Percentiles rank a stretch among this genome's conserved stretches.
phyloP scores from a whole-genome alignment of 2,113 vertebrate species.

The Tupaia tana region DNA sequence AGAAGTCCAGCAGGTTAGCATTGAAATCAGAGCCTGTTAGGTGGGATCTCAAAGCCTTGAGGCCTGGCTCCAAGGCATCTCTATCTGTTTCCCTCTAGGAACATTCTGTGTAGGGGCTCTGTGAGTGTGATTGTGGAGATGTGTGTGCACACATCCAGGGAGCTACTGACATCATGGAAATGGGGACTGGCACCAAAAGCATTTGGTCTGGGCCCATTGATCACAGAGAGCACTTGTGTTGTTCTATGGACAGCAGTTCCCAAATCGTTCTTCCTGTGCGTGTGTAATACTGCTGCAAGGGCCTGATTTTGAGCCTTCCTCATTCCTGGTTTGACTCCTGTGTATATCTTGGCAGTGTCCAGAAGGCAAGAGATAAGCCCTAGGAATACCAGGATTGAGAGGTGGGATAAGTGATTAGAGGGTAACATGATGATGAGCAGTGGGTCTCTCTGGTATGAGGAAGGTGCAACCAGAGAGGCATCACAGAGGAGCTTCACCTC shows the following conservation, averaged over 20 bases:
- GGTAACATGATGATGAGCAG: neutral
- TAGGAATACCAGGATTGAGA: neutral
- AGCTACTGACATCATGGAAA: neutral
- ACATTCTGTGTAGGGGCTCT: neutral
- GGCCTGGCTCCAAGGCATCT: rapidly evolving
- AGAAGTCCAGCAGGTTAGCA: neutral
- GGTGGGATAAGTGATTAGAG: neutral
- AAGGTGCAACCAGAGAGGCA: neutral
- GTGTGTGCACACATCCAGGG: neutral
- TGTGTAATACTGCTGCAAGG: neutral
- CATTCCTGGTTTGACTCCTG: rapidly evolving
- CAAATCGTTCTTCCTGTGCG: neutral
- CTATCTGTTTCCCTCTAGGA: neutral
- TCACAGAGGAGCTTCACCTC: neutral
- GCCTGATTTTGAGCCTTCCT: neutral
- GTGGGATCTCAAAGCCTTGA: neutral
- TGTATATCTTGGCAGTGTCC: neutral
- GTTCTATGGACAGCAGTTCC: neutral
- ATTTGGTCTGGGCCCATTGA: rapidly evolving
- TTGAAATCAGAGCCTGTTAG: neutral
- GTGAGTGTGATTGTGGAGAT: neutral
- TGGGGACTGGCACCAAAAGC: neutral
- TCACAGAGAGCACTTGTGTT: no score
- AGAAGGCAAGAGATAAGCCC: neutral
- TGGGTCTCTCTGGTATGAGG: neutral